Evolutionary conservation across 2,888 invertebrate species (phyloP).

Genomic region (Ramazzottius varieornatus): DNA sequence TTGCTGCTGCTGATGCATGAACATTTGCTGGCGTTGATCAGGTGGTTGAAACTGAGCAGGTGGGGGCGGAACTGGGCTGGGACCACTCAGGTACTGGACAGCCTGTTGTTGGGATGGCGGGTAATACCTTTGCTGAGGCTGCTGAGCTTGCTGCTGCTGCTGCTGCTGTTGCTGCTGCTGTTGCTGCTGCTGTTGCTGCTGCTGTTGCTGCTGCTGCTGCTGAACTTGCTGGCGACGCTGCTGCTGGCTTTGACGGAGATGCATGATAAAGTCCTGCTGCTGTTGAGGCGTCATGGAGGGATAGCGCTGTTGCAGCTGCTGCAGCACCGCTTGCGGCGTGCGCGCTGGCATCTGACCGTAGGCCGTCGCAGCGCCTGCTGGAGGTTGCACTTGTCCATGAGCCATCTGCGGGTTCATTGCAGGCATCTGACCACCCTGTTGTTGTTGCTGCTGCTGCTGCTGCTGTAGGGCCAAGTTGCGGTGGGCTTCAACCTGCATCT

Average conservation of each 20-base stretch:
- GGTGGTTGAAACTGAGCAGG: too few species aligned
- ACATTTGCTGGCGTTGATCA: too few species aligned
- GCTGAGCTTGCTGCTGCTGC: not conserved
- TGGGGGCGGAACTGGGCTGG: too few species aligned
- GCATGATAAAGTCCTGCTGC: too few species aligned
- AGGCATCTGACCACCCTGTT: constrained; percentile 17
- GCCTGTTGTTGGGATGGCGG: too few species aligned
- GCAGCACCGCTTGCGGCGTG: too few species aligned
- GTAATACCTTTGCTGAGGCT: too few species aligned
- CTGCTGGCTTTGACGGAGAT: not conserved
- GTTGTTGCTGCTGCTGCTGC: constrained; percentile 23
- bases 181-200: not conserved
- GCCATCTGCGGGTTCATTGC: not conserved
- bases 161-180: not conserved
- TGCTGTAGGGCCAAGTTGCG: constrained; percentile 25
- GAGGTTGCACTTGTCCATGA: not conserved
- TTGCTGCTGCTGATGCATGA: not conserved
- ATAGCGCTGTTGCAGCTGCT: too few species aligned
- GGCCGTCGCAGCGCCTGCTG: too few species aligned
- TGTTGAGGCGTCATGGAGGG: too few species aligned
- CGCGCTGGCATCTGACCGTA: too few species aligned
- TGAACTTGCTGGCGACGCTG: not conserved
- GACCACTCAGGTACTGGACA: too few species aligned
- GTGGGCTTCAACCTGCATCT: not conserved
- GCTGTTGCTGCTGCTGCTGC: not conserved